These are phyloP conservation scores for Yponomeuta plumbellus DNA, from an alignment of 2,888 invertebrate genomes.

Conservation along the genomic window DNA sequence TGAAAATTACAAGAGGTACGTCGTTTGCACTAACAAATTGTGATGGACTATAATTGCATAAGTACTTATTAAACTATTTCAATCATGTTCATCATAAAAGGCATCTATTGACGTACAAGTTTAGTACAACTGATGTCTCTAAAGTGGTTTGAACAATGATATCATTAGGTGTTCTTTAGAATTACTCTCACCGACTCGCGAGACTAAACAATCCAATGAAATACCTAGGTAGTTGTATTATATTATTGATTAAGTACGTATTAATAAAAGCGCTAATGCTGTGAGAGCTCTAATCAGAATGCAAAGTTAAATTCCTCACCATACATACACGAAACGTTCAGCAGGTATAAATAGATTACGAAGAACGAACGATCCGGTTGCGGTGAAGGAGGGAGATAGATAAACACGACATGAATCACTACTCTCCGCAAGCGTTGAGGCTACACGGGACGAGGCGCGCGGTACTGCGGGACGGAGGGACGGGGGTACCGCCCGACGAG, in stretches of 20 bases:
- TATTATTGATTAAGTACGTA: neutral
- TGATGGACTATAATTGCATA: slow-evolving; percentile 20
- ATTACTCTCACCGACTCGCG: neutral
- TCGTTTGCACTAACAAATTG: slow-evolving; percentile 21
- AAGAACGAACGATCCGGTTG: slow-evolving; percentile 75
- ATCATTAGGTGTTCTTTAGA: neutral
- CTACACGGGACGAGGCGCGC: slow-evolving; percentile 38
- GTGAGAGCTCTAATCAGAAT: slow-evolving; percentile 34
- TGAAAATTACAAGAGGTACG: slow-evolving; percentile 56
- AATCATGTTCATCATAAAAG: neutral
- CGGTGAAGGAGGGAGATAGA: slow-evolving; percentile 75
- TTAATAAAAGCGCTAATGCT: neutral
- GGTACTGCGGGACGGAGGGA: slow-evolving; percentile 38
- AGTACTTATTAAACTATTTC: neutral
- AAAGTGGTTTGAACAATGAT: neutral
- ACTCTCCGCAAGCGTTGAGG: slow-evolving; percentile 57
- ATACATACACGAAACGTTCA: slow-evolving; percentile 54
- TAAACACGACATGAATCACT: slow-evolving; percentile 77
- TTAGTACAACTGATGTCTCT: neutral
- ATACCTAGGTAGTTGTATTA: neutral
- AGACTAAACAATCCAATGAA: neutral
- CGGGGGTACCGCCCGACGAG: slow-evolving; percentile 22
- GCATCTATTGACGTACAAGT: neutral
- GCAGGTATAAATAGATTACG: slow-evolving; percentile 72
- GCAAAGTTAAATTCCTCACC: slow-evolving; percentile 68